phyloP scores from a whole-genome alignment of 2,113 vertebrate genomes.

The Laticauda laticaudata region DNA sequence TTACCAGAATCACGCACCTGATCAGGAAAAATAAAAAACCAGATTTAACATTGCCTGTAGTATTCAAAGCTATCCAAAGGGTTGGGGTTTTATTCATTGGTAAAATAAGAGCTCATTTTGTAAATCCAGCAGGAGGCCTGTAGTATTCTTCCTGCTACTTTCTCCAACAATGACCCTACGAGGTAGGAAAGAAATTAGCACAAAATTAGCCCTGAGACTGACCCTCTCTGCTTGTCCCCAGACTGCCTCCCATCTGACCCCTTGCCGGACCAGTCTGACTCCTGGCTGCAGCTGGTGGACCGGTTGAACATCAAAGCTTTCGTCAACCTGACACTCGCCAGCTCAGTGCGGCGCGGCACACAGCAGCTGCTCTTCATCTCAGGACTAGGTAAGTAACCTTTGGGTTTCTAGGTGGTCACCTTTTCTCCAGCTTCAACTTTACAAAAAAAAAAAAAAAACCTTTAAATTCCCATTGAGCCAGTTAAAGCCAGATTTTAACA shows the following conservation, averaged over 20 bases:
- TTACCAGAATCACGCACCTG: neutral
- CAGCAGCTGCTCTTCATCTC: slow-evolving; percentile 92
- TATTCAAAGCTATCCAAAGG: neutral
- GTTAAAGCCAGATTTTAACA: neutral
- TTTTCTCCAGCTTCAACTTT: neutral
- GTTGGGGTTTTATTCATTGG: neutral
- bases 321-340: slow-evolving; percentile 83
- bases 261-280: slow-evolving; percentile 83
- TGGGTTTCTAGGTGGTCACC: neutral
- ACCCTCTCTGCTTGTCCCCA: slow-evolving; percentile 38
- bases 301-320: slow-evolving; percentile 90
- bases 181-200: neutral
- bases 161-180: neutral
- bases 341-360: slow-evolving; percentile 81
- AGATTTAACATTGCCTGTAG: neutral
- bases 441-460: neutral
- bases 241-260: slow-evolving; percentile 83
- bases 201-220: neutral
- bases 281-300: slow-evolving; percentile 87
- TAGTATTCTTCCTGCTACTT: neutral
- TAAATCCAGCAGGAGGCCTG: neutral
- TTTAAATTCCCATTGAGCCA: neutral
- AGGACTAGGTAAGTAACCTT: slow-evolving; percentile 78
- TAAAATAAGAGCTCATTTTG: neutral
- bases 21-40: neutral